A percentile compares a stretch with the other conserved stretches of the same genome.
Evolutionary conservation across 2,113 vertebrate species (phyloP).

Genomic region (Brachyhypopomus gauderio): DNA sequence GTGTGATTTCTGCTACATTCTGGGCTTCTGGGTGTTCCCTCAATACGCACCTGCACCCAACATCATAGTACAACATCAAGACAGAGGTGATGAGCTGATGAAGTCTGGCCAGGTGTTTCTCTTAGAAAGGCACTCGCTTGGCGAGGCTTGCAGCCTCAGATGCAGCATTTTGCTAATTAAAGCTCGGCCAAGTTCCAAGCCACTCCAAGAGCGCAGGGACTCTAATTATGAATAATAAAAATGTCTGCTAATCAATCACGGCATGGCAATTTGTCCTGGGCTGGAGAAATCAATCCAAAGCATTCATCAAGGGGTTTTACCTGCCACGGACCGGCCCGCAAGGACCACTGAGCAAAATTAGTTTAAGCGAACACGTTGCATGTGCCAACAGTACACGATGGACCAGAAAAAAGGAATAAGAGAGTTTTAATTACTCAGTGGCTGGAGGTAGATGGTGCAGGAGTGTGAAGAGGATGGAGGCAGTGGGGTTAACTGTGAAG

Average conservation of each 20-base stretch:
- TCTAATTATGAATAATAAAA: slow-evolving; percentile 72
- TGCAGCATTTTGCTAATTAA: slow-evolving; percentile 70
- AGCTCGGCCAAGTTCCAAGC: slow-evolving; percentile 70
- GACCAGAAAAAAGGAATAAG: not conserved
- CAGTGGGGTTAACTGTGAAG: not conserved
- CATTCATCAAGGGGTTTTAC: slow-evolving; percentile 45
- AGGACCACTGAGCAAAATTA: slow-evolving; percentile 6
- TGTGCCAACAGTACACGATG: not conserved
- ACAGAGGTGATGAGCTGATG: too few species aligned
- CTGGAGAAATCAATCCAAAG: slow-evolving; percentile 59
- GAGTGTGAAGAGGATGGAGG: not conserved
- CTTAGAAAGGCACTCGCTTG: not conserved
- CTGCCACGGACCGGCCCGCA: slow-evolving; percentile 32
- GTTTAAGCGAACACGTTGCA: slow-evolving; percentile 18
- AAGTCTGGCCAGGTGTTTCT: not conserved
- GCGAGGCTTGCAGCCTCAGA: slow-evolving; percentile 18
- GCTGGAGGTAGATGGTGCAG: not conserved
- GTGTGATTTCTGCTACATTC: not conserved
- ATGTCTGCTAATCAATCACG: slow-evolving; percentile 71
- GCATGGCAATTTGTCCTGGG: slow-evolving; percentile 69
- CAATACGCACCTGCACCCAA: not conserved
- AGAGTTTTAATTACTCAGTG: too few species aligned
- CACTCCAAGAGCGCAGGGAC: slow-evolving; percentile 61
- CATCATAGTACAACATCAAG: not conserved
- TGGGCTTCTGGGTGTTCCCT: not conserved